Evolutionary conservation across 2,888 invertebrate species (phyloP).

Genomic region (Cepaea hortensis): DNA sequence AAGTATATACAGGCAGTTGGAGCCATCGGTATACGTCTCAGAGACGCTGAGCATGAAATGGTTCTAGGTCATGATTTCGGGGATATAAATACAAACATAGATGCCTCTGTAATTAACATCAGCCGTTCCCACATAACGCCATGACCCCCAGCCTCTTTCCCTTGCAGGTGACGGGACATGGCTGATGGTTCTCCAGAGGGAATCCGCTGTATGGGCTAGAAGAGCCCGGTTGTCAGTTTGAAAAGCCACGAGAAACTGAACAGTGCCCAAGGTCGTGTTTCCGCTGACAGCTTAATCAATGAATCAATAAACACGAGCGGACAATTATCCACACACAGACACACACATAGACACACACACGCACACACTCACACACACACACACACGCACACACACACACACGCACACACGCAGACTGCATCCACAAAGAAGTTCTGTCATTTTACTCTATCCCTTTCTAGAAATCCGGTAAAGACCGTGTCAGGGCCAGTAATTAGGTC

Average conservation of each 20-base stretch:
- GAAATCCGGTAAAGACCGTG: not conserved
- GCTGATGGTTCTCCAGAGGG: constrained; percentile 12
- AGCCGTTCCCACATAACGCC: not conserved
- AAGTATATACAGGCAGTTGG: too few relatives aligned
- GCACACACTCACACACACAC: too few relatives aligned
- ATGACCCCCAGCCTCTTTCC: not conserved
- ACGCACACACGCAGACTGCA: not conserved
- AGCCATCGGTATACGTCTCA: too few relatives aligned
- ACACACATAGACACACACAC: too few relatives aligned
- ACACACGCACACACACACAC: too few relatives aligned
- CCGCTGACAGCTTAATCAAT: constrained; percentile 34
- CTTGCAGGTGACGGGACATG: constrained; percentile 15
- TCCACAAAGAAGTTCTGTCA: constrained; percentile 27
- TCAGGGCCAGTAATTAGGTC: constrained; percentile 20
- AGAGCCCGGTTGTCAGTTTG: constrained; percentile 21
- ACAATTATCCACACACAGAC: too few relatives aligned
- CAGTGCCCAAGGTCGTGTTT: constrained; percentile 35
- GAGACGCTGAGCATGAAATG: too few relatives aligned
- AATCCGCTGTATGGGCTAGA: not conserved
- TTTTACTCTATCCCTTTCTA: not conserved
- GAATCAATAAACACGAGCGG: constrained; percentile 16
- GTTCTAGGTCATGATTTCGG: too few relatives aligned
- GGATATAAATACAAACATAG: too few relatives aligned
- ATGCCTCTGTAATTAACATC: too few relatives aligned
- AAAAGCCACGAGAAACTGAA: constrained; percentile 33